phyloP scores from a whole-genome alignment of 2,797 vertebrate genomes.

The Melanotaenia pygmaea region DNA sequence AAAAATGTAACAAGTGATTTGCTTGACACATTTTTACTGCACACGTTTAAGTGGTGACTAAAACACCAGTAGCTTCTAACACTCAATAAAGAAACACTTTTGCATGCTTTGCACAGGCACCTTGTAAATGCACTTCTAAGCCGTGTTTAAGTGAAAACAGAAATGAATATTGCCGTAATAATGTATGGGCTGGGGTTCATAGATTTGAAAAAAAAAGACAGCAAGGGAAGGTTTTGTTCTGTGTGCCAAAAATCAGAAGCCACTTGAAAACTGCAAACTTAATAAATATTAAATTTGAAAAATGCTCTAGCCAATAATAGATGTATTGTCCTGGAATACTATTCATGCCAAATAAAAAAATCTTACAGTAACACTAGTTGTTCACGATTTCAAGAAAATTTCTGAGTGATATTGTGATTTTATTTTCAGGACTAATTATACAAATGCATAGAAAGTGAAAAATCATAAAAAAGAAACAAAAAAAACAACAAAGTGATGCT shows the following conservation, averaged over 20 bases:
- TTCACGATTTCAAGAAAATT: neutral
- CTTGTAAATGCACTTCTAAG: slow-evolving; percentile 73
- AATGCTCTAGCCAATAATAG: neutral
- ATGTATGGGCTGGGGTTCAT: slow-evolving; percentile 34
- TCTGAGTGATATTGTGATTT: neutral
- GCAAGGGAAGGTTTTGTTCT: slow-evolving; percentile 20
- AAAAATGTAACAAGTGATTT: slow-evolving; percentile 76
- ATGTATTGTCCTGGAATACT: neutral
- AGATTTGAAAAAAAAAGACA: slow-evolving; percentile 15
- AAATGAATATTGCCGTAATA: slow-evolving; percentile 59
- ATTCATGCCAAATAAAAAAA: too few species aligned
- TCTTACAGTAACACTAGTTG: neutral
- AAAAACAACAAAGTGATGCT: neutral
- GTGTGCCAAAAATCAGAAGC: neutral
- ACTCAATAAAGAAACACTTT: slow-evolving; percentile 77
- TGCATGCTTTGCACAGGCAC: slow-evolving; percentile 65
- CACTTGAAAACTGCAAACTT: neutral
- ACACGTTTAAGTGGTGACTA: slow-evolving; percentile 73
- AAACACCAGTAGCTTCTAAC: slow-evolving; percentile 72
- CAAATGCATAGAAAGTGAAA: neutral
- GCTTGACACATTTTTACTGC: slow-evolving; percentile 78
- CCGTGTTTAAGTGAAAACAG: slow-evolving; percentile 79
- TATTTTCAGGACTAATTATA: neutral
- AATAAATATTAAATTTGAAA: neutral
- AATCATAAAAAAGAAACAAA: neutral